Evolutionary conservation across 2,888 invertebrate genomes (phyloP), one percentile per base, ranked within the genome.

Genomic region (Ochropleura leucogaster): DNA sequence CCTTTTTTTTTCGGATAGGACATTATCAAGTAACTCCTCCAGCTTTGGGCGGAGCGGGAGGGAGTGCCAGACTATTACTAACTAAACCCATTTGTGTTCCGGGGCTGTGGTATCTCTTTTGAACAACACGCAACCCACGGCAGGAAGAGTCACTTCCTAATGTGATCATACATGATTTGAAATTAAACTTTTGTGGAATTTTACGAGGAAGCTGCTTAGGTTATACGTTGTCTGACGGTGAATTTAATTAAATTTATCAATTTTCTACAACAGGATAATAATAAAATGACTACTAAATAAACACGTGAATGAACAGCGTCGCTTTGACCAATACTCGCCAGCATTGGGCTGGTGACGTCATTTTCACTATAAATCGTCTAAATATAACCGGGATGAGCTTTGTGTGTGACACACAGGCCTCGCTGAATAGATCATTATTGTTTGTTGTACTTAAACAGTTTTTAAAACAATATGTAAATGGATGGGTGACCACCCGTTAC

Each of bases 291-390:
- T 62, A 51, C n/a, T 42, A 70, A 67, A 67, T 5, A 70, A 72
- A 74, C 55, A 67, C 5, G 16, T 80, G 67, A 84, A 70, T 81
- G 67, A 69, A 66, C 14, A 51, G 40, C 67, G 62, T 49, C 30
- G 49, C 47, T 46, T 68, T 74, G 76, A 53, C 73, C 64, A 57
- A 66, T 68, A 66, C 49, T 68, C 53, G 63, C 69, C 53, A 80
- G 63, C 84, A 63, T 62, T 60, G n/a, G 68, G 46, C 49, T 66
- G 40, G 30, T 87, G 85, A 87, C 85, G 85, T 85, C 47, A 64
- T 70, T 75, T 71, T 78, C 76, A 69, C 74, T 85, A 85, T 87
- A 77, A 87, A 65, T 30, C 44, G 70, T 80, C 87, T 85, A 85
- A 74, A 85, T 77, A 85, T 85, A 81, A 84, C 85, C 64, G 67